Evolutionary conservation across 2,888 invertebrate genomes (phyloP), one percentile per base, ranked within the genome.

Genomic region (Melanostoma mellinum): DNA sequence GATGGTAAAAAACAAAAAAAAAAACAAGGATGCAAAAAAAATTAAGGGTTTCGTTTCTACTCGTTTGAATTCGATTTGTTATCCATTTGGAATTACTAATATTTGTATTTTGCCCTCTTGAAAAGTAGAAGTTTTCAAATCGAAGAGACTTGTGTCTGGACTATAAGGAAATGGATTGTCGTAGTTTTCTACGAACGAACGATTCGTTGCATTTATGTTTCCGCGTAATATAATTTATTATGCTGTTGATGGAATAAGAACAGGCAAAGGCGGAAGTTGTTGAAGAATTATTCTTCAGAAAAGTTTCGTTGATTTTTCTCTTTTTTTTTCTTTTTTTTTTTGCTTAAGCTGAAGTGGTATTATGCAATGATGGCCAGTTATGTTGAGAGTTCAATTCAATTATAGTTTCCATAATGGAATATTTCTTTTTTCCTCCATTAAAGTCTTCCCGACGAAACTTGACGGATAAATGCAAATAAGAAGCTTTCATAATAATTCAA

Each of bases 31-130:
- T n/a, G 6, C 8, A 4, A 46, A 33, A 71, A 79, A 68, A 73
- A 46, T 74, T 60, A 80, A 78, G 58, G 68, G 52, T 53, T 78
- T 56, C 58, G 40, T 36, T 82, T 84, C 74, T 69, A 73, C 78
- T 78, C 73, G 82, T 74, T 74, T 74, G 78, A 73, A 84, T 84
- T 84, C 82, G 82, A 84, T 84, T 84, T 84, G 82, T 84, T 84
- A 84, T 84, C 82, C 82, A 84, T 74, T 84, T 84, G 73, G 82
- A 84, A 84, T 84, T 84, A 77, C 78, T 84, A 84, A 84, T 84
- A 84, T 84, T 84, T 84, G 82, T 78, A 60, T 74, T 74, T 78
- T 65, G 56, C 68, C 63, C 63, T 53, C 52, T 74, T 74, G 42
- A 71, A 20, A 20, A 69, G 69, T 53, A 58, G 69, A 78, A 74